These are phyloP conservation scores for Caretta caretta DNA, from an alignment of 2,113 vertebrate genomes.

Conservation along the genomic window DNA sequence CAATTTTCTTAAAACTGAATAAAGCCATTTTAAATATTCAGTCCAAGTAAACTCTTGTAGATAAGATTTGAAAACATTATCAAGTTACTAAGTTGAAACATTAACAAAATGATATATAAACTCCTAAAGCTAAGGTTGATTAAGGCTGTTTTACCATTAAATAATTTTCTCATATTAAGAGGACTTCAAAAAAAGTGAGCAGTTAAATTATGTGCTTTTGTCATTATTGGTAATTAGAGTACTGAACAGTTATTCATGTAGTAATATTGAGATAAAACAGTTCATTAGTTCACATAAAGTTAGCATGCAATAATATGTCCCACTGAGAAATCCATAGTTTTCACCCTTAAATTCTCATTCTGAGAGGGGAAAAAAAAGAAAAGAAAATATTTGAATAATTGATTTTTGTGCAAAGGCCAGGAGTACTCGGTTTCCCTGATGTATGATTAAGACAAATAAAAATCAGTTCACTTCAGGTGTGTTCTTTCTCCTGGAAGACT, in stretches of 20 bases:
- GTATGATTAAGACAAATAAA: not conserved
- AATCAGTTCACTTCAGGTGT: not conserved
- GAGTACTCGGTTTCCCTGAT: not conserved
- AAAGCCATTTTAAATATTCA: constrained; percentile 56
- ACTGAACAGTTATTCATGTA: constrained; percentile 65
- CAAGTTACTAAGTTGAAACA: constrained; percentile 60
- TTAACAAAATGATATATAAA: constrained; percentile 59
- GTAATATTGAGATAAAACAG: constrained; percentile 63
- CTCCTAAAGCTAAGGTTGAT: constrained; percentile 66
- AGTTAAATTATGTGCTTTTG: constrained; percentile 65
- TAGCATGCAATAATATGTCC: constrained; percentile 32
- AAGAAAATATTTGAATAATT: not conserved
- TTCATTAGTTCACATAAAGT: constrained; percentile 66
- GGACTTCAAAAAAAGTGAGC: constrained; percentile 29
- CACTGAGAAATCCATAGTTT: not conserved
- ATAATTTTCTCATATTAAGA: constrained; percentile 61
- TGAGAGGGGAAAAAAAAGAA: not conserved
- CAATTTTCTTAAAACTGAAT: constrained; percentile 40
- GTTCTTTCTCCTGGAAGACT: not conserved
- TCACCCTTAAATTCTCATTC: constrained; percentile 4
- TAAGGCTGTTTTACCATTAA: constrained; percentile 70
- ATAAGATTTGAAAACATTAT: constrained; percentile 58
- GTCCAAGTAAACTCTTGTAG: constrained; percentile 35
- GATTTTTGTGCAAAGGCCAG: not conserved
- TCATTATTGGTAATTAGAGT: constrained; percentile 68